Evolutionary conservation across 23 tunicate genomes (phyloP).

Genomic region (Halocynthia aurantium): DNA sequence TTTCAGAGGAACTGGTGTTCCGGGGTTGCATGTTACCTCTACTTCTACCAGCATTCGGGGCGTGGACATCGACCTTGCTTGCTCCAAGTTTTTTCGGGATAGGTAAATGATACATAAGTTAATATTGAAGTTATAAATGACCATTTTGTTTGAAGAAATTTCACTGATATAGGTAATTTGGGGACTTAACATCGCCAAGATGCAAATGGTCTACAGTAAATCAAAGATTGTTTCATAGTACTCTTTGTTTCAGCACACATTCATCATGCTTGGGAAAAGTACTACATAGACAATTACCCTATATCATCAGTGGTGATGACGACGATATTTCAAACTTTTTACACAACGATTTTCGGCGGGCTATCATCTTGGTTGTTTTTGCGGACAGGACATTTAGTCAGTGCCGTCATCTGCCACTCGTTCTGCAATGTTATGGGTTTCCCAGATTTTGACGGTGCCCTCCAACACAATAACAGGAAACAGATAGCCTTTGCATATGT

Average conservation of each 20-base stretch:
- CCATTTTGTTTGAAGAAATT: no score
- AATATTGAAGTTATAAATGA: not conserved
- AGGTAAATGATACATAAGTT: conserved; percentile 35
- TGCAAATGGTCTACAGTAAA: no score
- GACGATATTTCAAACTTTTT: conserved; percentile 68
- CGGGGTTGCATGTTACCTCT: conserved; percentile 88
- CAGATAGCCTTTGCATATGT: conserved; percentile 44
- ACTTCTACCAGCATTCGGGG: conserved; percentile 65
- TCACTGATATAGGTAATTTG: no score
- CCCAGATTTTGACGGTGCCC: conserved; percentile 72
- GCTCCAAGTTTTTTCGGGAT: conserved; percentile 93
- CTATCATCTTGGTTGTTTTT: conserved; percentile 67
- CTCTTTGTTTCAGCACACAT: conserved; percentile 54
- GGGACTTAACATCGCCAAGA: no score
- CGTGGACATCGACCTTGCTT: conserved; percentile 43
- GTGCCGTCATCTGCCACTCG: conserved; percentile 70
- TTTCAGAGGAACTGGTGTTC: conserved; percentile 87
- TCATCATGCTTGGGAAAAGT: conserved; percentile 81
- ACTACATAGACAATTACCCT: conserved; percentile 36
- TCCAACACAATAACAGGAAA: conserved; percentile 20
- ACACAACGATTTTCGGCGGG: conserved; percentile 76
- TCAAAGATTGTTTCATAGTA: not conserved
- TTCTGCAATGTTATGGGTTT: conserved; percentile 92
- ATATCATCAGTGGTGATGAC: conserved; percentile 39
- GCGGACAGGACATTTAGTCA: conserved; percentile 73